Evolutionary conservation across 1,140 invertebrate species (phyloP), one percentile per base, ranked within the genome.

Genomic region (Ladona fulva): DNA sequence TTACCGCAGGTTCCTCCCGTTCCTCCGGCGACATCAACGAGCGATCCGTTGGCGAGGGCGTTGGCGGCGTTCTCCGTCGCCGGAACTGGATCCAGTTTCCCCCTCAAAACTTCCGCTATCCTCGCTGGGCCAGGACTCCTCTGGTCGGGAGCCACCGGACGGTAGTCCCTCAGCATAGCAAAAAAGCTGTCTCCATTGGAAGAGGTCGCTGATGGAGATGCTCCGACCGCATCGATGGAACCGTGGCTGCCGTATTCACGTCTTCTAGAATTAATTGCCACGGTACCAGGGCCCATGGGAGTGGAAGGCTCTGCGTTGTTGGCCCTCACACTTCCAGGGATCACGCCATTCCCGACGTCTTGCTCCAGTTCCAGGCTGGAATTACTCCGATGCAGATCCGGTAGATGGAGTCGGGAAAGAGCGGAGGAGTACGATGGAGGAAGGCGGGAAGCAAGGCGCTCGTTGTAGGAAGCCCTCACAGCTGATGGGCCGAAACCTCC

Each of bases 141-240:
- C 82, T 92, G 89, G 80, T 92, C 89, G 77, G 83, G 84, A 76
- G 85, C 82, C 76, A 81, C 80, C 1, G 89, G 88, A n/a, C 89
- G 83, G 81, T 91, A 90, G 79, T 92, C 92, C 82, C 93, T 92
- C 11, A 95, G 88, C 91, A 96, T 93, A 10, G 91, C 92, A 84
- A 93, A 92, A 82, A 94, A 92, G 79, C 90, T 90, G 76, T 92
- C 91, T 42, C 88, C 87, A n/a, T 83, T 84, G 22, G 85, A 83
- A 0, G 82, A 82, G 82, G 77, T 79, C n/a, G 78, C 59, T 44
- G 81, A 73, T 77, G 78, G 78, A 78, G 25, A 59, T 12, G 81
- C 81, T 25, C 85, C 84, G 52, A 92, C 88, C 78, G 92, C 86
- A 83, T 93, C 91, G 77, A 93, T 89, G 77, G 90, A 92, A 10